Evolutionary conservation across 2,113 vertebrate species (phyloP).

Genomic region (Tragelaphus buxtoni): DNA sequence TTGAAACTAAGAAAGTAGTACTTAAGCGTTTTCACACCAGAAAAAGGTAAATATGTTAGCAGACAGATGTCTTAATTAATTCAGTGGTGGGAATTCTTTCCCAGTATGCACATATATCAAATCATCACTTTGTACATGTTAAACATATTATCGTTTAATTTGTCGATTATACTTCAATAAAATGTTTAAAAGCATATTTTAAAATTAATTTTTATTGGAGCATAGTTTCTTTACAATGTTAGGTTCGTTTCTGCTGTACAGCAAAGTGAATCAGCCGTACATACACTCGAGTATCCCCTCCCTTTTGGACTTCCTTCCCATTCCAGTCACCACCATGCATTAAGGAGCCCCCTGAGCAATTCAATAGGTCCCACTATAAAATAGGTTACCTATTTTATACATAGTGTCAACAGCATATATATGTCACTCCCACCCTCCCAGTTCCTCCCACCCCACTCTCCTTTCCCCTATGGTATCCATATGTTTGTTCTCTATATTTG

Average conservation of each 20-base stretch:
- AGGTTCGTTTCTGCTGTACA: not conserved
- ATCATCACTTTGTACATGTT: not conserved
- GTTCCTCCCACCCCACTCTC: not conserved
- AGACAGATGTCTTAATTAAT: not conserved
- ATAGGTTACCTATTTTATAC: not conserved
- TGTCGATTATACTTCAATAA: not conserved
- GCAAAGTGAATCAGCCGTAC: not conserved
- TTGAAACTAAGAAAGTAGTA: not conserved
- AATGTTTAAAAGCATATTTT: not conserved
- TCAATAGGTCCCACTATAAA: not conserved
- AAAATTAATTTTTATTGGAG: not conserved
- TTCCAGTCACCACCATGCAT: not conserved
- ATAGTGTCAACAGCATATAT: accelerated
- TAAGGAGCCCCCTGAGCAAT: not conserved
- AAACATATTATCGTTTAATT: not conserved
- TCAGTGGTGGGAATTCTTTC: not conserved
- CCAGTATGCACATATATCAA: not conserved
- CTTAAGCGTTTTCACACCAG: not conserved
- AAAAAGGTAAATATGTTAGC: not conserved
- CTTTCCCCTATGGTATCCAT: not conserved
- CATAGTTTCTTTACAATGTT: not conserved
- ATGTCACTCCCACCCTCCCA: accelerated
- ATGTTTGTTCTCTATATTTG: too few species aligned
- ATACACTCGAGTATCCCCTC: not conserved
- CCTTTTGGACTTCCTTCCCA: not conserved